Evolutionary conservation across 2,888 invertebrate genomes (phyloP).

Genomic region (Spisula solida): DNA sequence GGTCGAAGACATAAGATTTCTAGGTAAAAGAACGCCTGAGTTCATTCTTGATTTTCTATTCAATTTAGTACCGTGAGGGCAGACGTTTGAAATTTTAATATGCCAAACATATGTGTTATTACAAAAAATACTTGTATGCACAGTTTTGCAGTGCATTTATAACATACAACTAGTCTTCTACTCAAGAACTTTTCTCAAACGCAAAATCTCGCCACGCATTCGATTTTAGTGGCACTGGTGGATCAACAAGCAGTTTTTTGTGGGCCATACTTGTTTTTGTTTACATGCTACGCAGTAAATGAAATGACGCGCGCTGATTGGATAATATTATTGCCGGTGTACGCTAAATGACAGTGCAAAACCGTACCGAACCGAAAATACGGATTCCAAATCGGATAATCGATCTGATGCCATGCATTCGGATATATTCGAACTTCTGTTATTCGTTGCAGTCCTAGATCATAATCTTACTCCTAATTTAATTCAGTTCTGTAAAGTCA

Average conservation of each 20-base stretch:
- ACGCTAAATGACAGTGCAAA: background rate
- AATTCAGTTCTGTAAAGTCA: too few relatives aligned
- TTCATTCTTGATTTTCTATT: background rate
- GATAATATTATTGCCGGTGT: background rate
- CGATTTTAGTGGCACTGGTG: background rate
- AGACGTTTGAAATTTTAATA: background rate
- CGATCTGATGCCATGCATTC: background rate
- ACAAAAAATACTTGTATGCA: background rate
- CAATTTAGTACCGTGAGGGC: background rate
- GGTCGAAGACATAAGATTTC: too few relatives aligned
- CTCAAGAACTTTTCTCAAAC: constrained; percentile 1
- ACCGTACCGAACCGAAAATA: background rate
- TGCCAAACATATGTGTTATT: background rate
- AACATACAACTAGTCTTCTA: background rate
- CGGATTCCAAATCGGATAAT: background rate
- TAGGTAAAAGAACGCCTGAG: too few relatives aligned
- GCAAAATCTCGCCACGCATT: background rate
- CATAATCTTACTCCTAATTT: background rate
- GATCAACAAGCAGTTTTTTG: background rate
- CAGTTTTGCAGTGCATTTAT: constrained; percentile 1
- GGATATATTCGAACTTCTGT: constrained; percentile 1
- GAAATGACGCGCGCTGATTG: constrained; percentile 3
- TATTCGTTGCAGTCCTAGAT: background rate
- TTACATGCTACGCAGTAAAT: background rate
- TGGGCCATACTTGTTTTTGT: background rate